Conservation (phyloP, 2,113 vertebrate species). For the Indicator indicator region DNA sequence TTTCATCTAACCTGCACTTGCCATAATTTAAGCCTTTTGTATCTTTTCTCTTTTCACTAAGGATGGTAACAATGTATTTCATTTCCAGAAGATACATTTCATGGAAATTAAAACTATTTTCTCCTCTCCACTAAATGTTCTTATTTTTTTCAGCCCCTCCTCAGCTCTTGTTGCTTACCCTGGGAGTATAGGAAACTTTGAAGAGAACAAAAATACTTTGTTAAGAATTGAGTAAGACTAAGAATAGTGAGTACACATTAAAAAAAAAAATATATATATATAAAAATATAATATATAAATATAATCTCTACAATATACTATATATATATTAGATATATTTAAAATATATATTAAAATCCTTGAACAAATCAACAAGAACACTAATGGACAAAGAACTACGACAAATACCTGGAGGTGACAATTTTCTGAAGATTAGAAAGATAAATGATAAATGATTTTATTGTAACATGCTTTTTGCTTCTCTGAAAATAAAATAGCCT, state of each 20-base stretch:
- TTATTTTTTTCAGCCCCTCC: neutral
- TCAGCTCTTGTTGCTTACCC: neutral
- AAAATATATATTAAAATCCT: too few species aligned
- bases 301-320: too few species aligned
- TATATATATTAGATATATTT: too few species aligned
- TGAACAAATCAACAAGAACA: neutral
- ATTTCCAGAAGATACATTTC: slow-evolving; percentile 4
- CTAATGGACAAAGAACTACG: neutral
- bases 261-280: too few species aligned
- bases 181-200: neutral
- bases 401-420: neutral
- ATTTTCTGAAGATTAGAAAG: neutral
- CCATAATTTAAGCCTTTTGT: slow-evolving; percentile 20
- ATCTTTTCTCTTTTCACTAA: slow-evolving; percentile 49
- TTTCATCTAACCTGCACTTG: slow-evolving; percentile 43
- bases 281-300: too few species aligned
- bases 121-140: neutral
- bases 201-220: neutral
- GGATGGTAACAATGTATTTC: neutral
- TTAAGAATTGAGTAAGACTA: neutral
- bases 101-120: neutral
- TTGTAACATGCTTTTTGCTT: neutral
- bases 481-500: neutral
- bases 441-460: neutral
- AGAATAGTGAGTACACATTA: neutral